Evolutionary conservation across 2,888 invertebrate species (phyloP), one percentile per base, ranked within the genome.

Genomic region (Agrochola macilenta): DNA sequence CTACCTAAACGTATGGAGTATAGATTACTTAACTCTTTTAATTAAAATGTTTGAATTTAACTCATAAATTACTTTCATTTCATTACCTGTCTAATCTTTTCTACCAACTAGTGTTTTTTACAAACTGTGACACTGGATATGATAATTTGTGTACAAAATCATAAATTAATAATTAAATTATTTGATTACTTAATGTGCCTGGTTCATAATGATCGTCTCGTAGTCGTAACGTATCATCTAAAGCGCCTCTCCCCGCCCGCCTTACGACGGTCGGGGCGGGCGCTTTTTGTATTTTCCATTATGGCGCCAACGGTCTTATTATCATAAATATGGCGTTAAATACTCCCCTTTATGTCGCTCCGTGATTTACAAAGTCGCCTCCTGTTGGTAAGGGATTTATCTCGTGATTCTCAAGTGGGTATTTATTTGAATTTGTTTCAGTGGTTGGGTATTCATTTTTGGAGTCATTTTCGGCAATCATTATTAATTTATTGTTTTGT

Each of bases 261-360:
- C 91, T 89, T 90, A 90, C 90, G 90, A 89, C 90, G 88, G 86
- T 88, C 90, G 93, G 90, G 92, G 92, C 87, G 92, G 83, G 77
- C 80, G 87, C 93, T 94, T 96, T 96, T 96, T 96, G 96, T 96
- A 95, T 95, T 94, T 95, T 94, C 96, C 94, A 96, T 96, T 95
- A 96, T 95, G 94, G 93, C 94, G 92, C 93, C 92, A 91, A 91
- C 93, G 93, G 94, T 94, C 95, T 96, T 96, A 96, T 96, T 96
- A 95, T 95, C 96, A 96, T 96, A 96, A 96, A 96, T 95, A 96
- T 95, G 92, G 94, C 93, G 92, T 95, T 96, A 95, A 94, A 95
- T 94, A 93, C 94, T 93, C 94, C 91, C 94, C 92, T 95, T 95
- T 96, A 95, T 96, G 95, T 94, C 93, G 90, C 78, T 79, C 69